phyloP scores from a whole-genome alignment of 92 coral and sea anemone species.

The Palythoa caribaeorum region DNA sequence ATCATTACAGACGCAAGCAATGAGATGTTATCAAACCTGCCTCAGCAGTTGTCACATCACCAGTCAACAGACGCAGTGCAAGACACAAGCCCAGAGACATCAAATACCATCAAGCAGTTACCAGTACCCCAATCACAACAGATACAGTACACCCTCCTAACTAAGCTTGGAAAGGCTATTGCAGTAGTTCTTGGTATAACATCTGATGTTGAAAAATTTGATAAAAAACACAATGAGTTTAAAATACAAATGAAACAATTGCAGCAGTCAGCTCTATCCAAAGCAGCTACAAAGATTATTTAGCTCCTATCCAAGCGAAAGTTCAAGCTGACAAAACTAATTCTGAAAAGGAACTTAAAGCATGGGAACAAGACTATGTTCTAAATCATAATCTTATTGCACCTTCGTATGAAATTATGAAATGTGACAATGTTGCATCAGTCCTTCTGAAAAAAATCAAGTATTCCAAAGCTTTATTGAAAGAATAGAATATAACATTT shows the following conservation, averaged over 20 bases:
- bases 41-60: not conserved
- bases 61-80: not conserved
- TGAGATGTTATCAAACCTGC: not conserved
- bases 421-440: constrained; percentile 59
- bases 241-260: not conserved
- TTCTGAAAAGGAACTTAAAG: constrained; percentile 30
- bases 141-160: constrained; percentile 5
- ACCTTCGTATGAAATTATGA: constrained; percentile 66
- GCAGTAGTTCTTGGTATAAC: constrained; percentile 25
- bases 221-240: constrained; percentile 1
- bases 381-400: constrained; percentile 46
- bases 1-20: not conserved
- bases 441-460: constrained; percentile 56
- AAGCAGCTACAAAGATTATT: not conserved
- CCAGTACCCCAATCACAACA: not conserved
- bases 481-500: constrained; percentile 63
- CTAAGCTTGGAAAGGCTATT: constrained; percentile 20
- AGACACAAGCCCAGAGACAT: not conserved
- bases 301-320: constrained; percentile 58
- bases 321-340: constrained; percentile 45
- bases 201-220: constrained; percentile 14
- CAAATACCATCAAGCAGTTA: not conserved
- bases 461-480: constrained; percentile 59
- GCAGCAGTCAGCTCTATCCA: not conserved
- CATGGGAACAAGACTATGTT: constrained; percentile 76